These are phyloP conservation scores for Nothoprocta perdicaria DNA, from an alignment of 2,113 vertebrate genomes.

Conservation along the genomic window DNA sequence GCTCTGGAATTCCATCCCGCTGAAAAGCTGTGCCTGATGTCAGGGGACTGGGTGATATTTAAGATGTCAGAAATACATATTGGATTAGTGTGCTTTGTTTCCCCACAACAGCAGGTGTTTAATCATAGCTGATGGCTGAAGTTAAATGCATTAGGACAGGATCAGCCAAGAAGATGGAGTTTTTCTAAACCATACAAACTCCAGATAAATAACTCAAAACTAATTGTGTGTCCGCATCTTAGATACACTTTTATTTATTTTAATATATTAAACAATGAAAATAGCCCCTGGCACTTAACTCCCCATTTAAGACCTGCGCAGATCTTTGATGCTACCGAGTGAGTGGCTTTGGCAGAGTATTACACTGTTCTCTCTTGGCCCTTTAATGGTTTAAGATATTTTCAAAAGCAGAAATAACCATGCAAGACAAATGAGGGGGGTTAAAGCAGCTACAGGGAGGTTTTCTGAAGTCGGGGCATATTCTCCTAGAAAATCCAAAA, in stretches of 20 bases:
- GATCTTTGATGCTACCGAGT: constrained; percentile 74
- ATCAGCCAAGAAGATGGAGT: constrained; percentile 90
- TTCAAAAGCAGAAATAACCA: not conserved
- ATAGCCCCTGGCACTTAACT: constrained; percentile 78
- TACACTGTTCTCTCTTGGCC: constrained; percentile 50
- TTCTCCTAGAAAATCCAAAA: constrained; percentile 30
- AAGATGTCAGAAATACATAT: constrained; percentile 99
- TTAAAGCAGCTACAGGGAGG: not conserved
- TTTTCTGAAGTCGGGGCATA: not conserved
- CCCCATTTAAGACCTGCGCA: constrained; percentile 71
- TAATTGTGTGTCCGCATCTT: constrained; percentile 84
- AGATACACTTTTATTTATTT: constrained; percentile 85
- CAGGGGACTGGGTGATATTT: constrained; percentile 99
- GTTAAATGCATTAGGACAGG: constrained; percentile 99
- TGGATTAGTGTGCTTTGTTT: constrained; percentile 99
- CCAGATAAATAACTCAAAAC: constrained; percentile 87
- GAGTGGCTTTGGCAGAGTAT: constrained; percentile 66
- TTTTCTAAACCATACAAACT: constrained; percentile 90
- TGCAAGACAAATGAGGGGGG: constrained; percentile 33
- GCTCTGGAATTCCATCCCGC: constrained; percentile 98
- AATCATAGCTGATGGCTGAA: constrained; percentile 99
- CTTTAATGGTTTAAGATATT: constrained; percentile 38
- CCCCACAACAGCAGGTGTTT: constrained; percentile 99
- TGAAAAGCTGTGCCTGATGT: constrained; percentile 95
- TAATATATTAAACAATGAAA: constrained; percentile 84